A percentile compares a stretch with the other conserved stretches of the same genome.
Conservation (phyloP, 2,797 vertebrate species). For the Clarias fuscus region DNA sequence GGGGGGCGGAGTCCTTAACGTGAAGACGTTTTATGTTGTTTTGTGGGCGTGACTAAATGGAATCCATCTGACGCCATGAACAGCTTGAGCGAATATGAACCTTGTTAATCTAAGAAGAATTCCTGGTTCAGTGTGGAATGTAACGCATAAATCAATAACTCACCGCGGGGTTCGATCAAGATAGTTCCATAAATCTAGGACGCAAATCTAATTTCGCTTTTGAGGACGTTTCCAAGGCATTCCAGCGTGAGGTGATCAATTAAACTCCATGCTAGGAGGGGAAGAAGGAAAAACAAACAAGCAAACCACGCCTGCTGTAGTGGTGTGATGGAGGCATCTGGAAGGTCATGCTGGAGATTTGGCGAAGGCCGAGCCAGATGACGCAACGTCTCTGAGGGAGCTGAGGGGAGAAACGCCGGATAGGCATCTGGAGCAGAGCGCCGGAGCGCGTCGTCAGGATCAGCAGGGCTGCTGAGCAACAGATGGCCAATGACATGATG, state of each 20-base stretch:
- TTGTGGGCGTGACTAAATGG: background rate
- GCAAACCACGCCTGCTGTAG: background rate
- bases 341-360: constrained; percentile 10
- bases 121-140: background rate
- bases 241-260: background rate
- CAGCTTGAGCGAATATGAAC: background rate
- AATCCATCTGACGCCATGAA: background rate
- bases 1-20: too few relatives aligned
- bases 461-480: constrained; percentile 75
- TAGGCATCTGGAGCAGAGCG: constrained; percentile 69
- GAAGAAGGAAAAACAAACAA: background rate
- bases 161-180: too few relatives aligned
- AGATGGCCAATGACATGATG: constrained; percentile 79
- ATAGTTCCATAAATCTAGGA: too few relatives aligned
- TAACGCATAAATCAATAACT: too few relatives aligned
- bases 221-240: background rate
- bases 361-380: background rate
- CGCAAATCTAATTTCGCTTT: too few relatives aligned
- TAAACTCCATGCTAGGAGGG: background rate
- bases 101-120: background rate
- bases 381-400: constrained; percentile 33
- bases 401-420: constrained; percentile 54
- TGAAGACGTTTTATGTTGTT: background rate
- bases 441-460: constrained; percentile 73
- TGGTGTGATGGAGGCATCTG: constrained; percentile 23